These are phyloP conservation scores for Branchellion lobata DNA, from an alignment of 2,888 invertebrate genomes.

Conservation along the genomic window DNA sequence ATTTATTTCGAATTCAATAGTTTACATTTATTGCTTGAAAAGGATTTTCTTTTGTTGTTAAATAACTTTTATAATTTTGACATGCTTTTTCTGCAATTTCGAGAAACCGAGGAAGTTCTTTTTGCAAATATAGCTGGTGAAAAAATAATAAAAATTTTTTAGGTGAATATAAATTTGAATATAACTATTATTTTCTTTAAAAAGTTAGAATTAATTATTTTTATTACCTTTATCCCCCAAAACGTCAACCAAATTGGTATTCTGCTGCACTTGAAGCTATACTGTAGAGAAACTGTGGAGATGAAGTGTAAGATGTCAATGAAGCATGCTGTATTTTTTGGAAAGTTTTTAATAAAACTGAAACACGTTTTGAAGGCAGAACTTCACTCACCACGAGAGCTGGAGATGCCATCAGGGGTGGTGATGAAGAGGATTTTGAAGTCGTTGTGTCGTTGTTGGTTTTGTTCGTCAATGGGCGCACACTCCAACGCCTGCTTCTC, in stretches of 20 bases:
- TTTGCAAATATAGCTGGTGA: conserved; percentile 29
- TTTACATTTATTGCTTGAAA: conserved; percentile 28
- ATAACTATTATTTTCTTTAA: no score
- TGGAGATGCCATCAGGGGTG: conserved; percentile 12
- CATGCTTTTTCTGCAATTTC: conserved; percentile 20
- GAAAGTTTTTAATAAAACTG: no score
- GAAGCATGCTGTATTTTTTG: no score
- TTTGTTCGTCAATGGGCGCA: background rate
- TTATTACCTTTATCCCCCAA: conserved; percentile 35
- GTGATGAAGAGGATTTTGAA: conserved; percentile 30
- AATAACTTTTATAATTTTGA: conserved; percentile 33
- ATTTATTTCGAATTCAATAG: background rate
- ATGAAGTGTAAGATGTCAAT: no score
- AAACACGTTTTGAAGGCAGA: no score
- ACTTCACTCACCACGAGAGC: conserved; percentile 27
- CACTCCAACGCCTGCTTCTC: conserved; percentile 32
- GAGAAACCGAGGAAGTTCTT: conserved; percentile 18
- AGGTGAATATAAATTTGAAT: no score
- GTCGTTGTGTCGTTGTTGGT: conserved; percentile 17
- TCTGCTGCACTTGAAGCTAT: conserved; percentile 28
- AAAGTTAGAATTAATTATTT: background rate
- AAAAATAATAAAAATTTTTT: no score
- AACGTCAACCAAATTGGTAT: conserved; percentile 27
- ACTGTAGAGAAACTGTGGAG: conserved; percentile 29
- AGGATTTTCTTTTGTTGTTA: conserved; percentile 36